Conservation (phyloP, 2,113 vertebrate genomes). For the Ranitomeya variabilis region DNA sequence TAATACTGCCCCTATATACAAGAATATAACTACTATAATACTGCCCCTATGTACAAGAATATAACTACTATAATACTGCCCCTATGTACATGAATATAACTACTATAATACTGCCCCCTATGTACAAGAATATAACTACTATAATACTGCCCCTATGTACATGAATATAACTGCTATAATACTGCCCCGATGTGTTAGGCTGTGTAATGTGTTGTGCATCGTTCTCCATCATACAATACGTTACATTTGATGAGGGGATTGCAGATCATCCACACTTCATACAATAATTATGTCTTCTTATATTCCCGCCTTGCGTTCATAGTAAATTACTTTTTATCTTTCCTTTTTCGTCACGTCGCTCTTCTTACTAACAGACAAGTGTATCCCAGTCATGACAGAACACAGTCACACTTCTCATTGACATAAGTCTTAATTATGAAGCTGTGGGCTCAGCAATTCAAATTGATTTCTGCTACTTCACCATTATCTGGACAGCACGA, state of each 20-base stretch:
- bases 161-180: neutral
- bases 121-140: too few relatives aligned
- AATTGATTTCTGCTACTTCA: neutral
- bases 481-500: neutral
- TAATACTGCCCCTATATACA: too few relatives aligned
- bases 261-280: neutral
- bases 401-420: neutral
- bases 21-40: too few relatives aligned
- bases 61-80: too few relatives aligned
- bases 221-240: neutral
- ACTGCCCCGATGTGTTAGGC: neutral
- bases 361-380: neutral
- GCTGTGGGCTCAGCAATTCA: neutral
- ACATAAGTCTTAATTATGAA: neutral
- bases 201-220: neutral
- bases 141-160: too few relatives aligned
- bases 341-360: neutral
- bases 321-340: neutral
- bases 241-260: neutral
- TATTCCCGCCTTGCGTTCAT: neutral
- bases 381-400: neutral
- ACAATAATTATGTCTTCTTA: neutral
- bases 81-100: too few relatives aligned
- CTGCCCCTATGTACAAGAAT: too few relatives aligned
- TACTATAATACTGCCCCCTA: too few relatives aligned